Evolutionary conservation across 2,113 vertebrate genomes (phyloP), one percentile per base, ranked within the genome.

Genomic region (Phainopepla nitens): DNA sequence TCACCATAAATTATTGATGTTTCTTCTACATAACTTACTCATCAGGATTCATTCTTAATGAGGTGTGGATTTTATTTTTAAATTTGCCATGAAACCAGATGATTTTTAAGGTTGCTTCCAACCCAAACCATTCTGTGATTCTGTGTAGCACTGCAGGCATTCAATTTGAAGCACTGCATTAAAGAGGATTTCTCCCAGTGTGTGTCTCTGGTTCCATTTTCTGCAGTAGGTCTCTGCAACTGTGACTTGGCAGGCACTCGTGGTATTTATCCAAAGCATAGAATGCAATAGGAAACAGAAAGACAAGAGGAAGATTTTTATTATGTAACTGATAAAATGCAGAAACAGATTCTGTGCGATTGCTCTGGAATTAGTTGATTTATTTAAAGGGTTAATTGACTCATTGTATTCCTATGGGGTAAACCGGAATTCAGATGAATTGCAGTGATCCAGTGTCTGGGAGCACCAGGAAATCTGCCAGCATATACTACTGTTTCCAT

Each of bases 31-130:
- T 96, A 94, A 97, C 82, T 96, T 96, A 97, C 82, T 94, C 94
- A 94, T 97, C 96, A 95, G 88, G 76, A 97, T 96, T 95, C 96
- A 95, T 89, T 96, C 87, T 96, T 97, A 97, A 96, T 95, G 94
- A 97, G 90, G 91, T 97, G 95, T 94, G 81, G 93, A 86, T 95
- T 94, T 96, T 94, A 94, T 91, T 58, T 95, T 97, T 86, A 97
- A 96, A 96, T 95, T 95, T 96, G 42, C 91, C 84, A 80, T 96
- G 64, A 90, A 90, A 83, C 64, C 64, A 83, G 56, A 83, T 56
- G 35, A 90, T 77, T 75, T 77, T 90, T 70, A 70, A 83, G 56
- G 71, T 56, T 83, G 27, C 22, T 83, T 90, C 64, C 88, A 83
- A 62, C 87, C 64, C 79, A 90, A 83, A 83, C 35, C 71, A 83